Conservation (phyloP, 2,797 vertebrate genomes). For the Gymnothorax javanicus region DNA sequence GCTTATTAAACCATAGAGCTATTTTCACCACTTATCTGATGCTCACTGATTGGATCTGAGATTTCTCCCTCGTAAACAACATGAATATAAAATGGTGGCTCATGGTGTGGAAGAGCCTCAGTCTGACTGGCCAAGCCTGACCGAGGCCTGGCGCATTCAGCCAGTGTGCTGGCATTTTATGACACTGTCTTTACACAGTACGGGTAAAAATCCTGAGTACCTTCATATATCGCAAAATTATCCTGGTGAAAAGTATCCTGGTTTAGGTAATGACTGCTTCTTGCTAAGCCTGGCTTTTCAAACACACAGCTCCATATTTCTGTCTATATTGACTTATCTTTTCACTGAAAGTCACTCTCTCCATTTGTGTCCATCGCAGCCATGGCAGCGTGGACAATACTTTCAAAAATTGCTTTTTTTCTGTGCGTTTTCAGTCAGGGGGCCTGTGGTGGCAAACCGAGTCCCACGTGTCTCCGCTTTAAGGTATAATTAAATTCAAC, state of each 20-base stretch:
- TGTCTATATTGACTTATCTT: background rate
- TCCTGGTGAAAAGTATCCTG: background rate
- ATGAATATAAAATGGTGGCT: background rate
- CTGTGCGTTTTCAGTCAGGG: background rate
- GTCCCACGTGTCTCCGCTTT: background rate
- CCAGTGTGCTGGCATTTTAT: background rate
- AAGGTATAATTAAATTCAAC: background rate
- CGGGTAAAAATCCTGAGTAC: background rate
- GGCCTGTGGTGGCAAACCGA: background rate
- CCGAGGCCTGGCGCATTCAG: background rate
- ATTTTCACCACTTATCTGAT: background rate
- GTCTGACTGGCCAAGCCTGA: too few species aligned
- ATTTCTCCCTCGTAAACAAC: background rate
- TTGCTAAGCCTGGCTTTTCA: background rate
- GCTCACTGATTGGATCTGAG: background rate
- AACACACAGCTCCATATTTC: background rate
- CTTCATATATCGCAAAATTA: background rate
- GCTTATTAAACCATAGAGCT: background rate
- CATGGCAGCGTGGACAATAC: background rate
- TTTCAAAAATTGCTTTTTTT: background rate
- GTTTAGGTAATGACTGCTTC: background rate
- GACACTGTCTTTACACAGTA: background rate
- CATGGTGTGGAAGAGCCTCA: too few species aligned
- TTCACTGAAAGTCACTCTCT: background rate
- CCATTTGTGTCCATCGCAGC: background rate